phyloP scores from a whole-genome alignment of 2,888 invertebrate genomes.

The Lasioglossum vierecki region DNA sequence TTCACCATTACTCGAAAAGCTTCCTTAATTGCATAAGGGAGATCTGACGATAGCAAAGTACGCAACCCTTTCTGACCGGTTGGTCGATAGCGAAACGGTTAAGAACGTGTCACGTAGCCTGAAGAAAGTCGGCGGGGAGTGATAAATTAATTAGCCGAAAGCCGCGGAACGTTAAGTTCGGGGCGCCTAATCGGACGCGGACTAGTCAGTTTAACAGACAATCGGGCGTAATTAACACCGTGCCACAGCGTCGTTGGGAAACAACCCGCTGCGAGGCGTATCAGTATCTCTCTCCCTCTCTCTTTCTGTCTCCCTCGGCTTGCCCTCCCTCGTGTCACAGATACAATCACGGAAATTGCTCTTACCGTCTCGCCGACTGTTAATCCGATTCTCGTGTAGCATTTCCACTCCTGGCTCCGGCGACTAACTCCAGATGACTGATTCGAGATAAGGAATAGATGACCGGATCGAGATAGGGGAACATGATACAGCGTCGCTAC shows the following conservation, averaged over 20 bases:
- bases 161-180: constrained; percentile 44
- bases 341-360: constrained; percentile 74
- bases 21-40: not conserved
- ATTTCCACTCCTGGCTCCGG: constrained; percentile 29
- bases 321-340: constrained; percentile 51
- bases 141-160: constrained; percentile 55
- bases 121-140: constrained; percentile 14
- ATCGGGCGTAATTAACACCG: constrained; percentile 68
- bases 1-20: too few relatives aligned
- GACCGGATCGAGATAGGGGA: constrained; percentile 56
- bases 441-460: constrained; percentile 66
- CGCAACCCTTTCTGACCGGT: not conserved
- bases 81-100: not conserved
- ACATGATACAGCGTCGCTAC: constrained; percentile 39
- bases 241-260: constrained; percentile 53
- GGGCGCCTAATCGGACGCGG: constrained; percentile 48
- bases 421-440: constrained; percentile 61
- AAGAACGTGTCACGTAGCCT: not conserved
- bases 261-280: constrained; percentile 58
- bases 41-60: not conserved
- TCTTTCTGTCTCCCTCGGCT: constrained; percentile 3
- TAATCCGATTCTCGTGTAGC: constrained; percentile 70
- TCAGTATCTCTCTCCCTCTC: constrained; percentile 48
- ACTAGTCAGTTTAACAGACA: constrained; percentile 64
- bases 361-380: constrained; percentile 71